Base-by-base conservation (phyloP, 2,888 invertebrate genomes). In the Hirtodrosophila duncani region DNA sequence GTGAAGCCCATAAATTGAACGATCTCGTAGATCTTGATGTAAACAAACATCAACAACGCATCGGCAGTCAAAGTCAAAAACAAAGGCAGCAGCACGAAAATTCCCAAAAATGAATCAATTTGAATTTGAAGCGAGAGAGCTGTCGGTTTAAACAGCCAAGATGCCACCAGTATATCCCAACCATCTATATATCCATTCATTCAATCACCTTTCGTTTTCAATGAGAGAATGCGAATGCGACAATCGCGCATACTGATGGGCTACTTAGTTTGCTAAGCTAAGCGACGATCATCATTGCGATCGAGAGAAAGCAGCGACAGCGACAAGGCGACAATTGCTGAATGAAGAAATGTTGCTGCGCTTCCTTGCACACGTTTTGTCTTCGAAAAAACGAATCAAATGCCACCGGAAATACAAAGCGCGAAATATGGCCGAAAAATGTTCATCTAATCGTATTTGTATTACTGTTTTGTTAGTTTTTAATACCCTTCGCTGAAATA, bases 201-300 rank as follows among this genome's bases (percentile, higher is more conserved):
- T 2, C 4, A 16, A 33, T 52, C 41, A 79, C 80, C 71, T 75
- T 72, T 72, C 77, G 80, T 65, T 72, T 72, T 72, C 72, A 80
- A 56, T 64, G 55, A 66, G 49, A 53, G 26, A 49, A 48, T 43
- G 56, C 20, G 21, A 33, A 18, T 29, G 39, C 52, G 69, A 63
- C 67, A 63, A 59, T 58, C 52, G 53, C 63, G 71, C 71, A 80
- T 72, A 71, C 78, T 80, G 72, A 77, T 72, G 67, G 70, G 65
- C 31, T 31, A 18, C 26, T n/a, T n/a, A n/a, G n/a, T n/a, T n/a
- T n/a, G 24, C 31, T 27, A 9, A 11, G 16, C 26, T 34, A 33
- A 38, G 26, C 24, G 70, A 55, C 49, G 67, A 60, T 60, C 71
- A 79, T 80, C 77, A 61, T n/a, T n/a, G n/a, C 58, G 68, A 52